phyloP scores from a whole-genome alignment of 2,797 vertebrate species.

The Bufotes viridis region DNA sequence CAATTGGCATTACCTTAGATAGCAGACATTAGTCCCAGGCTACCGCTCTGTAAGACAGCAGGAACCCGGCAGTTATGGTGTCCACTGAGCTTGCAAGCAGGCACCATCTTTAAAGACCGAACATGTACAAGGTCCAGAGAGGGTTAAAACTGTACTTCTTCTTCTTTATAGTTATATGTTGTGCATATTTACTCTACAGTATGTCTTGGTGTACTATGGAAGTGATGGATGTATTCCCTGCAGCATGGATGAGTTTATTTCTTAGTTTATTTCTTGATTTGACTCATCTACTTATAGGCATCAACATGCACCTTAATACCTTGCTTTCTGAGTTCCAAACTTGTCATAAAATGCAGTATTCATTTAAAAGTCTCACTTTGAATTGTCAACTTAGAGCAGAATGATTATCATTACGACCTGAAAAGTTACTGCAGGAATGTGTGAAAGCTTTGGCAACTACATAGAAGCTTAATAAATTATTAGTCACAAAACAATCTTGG shows the following conservation, averaged over 20 bases:
- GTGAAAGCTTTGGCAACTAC: conserved; percentile 15
- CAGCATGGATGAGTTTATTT: not conserved
- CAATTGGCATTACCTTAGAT: no score
- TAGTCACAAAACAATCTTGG: conserved; percentile 37
- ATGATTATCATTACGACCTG: conserved; percentile 19
- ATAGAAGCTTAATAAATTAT: conserved; percentile 62
- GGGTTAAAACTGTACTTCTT: not conserved
- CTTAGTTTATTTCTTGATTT: not conserved
- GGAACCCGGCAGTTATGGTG: no score
- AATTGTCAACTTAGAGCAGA: not conserved
- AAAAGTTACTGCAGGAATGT: conserved; percentile 11
- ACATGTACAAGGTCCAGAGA: no score
- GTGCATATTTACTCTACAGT: not conserved
- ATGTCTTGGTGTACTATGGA: not conserved
- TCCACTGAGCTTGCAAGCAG: no score
- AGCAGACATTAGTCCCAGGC: no score
- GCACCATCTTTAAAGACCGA: no score
- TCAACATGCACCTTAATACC: conserved; percentile 2
- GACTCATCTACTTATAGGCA: not conserved
- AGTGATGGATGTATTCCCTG: not conserved
- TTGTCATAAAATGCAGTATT: conserved; percentile 15
- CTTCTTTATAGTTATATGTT: not conserved
- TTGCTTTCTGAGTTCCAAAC: conserved; percentile 6
- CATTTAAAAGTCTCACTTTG: conserved; percentile 24
- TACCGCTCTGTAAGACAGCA: no score